Conservation (phyloP, 2,888 invertebrate genomes). For the Leptinotarsa peninsularis region DNA sequence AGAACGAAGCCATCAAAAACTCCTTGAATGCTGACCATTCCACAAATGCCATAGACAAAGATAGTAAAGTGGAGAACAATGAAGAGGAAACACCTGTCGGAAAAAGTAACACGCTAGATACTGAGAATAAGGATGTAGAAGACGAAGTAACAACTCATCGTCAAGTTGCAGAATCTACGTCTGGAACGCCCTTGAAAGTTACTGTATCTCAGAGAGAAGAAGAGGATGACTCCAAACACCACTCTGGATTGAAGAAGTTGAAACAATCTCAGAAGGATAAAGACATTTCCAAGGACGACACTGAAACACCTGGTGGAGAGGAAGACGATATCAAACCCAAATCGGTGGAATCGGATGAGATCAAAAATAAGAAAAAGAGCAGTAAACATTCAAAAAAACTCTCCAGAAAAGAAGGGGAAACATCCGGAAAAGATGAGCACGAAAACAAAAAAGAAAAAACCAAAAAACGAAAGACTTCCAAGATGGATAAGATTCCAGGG, state of each 20-base stretch:
- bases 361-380: not conserved
- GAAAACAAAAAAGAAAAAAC: not conserved
- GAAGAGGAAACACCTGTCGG: not conserved
- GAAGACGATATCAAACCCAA: not conserved
- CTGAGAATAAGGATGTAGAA: not conserved
- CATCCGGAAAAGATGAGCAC: not conserved
- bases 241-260: not conserved
- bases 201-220: not conserved
- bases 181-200: not conserved
- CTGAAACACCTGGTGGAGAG: not conserved
- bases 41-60: conserved; percentile 13
- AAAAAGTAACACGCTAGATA: not conserved
- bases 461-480: not conserved
- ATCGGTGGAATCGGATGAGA: not conserved
- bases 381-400: not conserved
- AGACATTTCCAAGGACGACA: not conserved
- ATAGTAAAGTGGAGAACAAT: not conserved
- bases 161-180: no score
- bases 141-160: not conserved
- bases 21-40: not conserved
- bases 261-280: not conserved
- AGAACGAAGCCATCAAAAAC: not conserved
- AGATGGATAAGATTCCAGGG: not conserved
- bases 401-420: not conserved
- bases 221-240: not conserved